Evolutionary conservation across 2,113 vertebrate species (phyloP).

Genomic region (Strix uralensis): DNA sequence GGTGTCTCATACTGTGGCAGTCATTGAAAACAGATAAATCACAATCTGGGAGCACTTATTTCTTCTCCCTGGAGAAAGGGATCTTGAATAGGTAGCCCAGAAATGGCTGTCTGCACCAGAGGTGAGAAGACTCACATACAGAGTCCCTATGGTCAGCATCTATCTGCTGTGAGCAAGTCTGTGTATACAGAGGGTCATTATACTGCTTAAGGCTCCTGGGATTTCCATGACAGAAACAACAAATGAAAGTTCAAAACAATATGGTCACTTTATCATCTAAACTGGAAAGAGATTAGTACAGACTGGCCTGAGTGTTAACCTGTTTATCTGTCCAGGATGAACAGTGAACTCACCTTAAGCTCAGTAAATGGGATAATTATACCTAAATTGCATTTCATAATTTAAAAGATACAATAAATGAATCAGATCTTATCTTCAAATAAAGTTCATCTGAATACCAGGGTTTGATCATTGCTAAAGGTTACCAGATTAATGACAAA

Average conservation of each 20-base stretch:
- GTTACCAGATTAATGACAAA: constrained; percentile 52
- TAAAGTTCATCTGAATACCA: not conserved
- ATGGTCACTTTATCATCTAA: not conserved
- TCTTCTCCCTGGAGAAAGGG: not conserved
- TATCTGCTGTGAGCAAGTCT: not conserved
- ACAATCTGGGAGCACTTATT: not conserved
- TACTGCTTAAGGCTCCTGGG: not conserved
- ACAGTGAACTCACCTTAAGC: not conserved
- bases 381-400: constrained; percentile 40
- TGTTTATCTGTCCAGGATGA: not conserved
- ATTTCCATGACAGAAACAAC: not conserved
- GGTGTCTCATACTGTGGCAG: not conserved
- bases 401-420: constrained; percentile 54
- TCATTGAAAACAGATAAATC: not conserved
- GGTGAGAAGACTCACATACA: not conserved
- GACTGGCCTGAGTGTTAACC: not conserved
- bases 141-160: not conserved
- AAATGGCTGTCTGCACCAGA: not conserved
- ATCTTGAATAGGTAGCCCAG: not conserved
- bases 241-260: not conserved
- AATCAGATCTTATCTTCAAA: constrained; percentile 35
- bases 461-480: constrained; percentile 15
- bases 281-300: not conserved
- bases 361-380: constrained; percentile 19
- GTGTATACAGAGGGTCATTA: not conserved